Base-by-base conservation (phyloP, 1,140 invertebrate species). In the Lamellibrachia luymesi region DNA sequence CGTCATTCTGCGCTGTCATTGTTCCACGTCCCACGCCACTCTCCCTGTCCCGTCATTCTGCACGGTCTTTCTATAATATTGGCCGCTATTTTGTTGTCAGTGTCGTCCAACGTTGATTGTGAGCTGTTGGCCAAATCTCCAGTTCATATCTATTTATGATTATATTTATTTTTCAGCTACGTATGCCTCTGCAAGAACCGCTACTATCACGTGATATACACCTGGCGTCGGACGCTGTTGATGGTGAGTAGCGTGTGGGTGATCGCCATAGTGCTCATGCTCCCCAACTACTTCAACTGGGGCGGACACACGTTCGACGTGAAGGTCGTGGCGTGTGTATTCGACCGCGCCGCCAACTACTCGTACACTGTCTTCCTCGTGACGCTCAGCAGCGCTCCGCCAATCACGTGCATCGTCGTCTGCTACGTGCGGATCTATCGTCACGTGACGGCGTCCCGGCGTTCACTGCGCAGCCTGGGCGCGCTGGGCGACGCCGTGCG, bases 271-370 rank as follows among this genome's bases (percentile, higher is more conserved):
- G 64, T 95, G 8, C 94, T 95, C 5, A 95, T 96, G 92, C 94
- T 95, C 91, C 95, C 95, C 2, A 96, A 96, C 94, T 95, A 95
- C 92, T 25, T 95, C 13, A 95, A 95, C 4, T 96, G 95, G 95
- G 95, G 95, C 1, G 95, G 93, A 51, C 95, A 96, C 93, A 93
- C 92, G 50, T 96, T 95, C 92, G 95, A 96, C 93, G 17, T 93
- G 64, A 95, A 96, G 92, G 93, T 93, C 94, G 95, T 91, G 94
- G 91, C 95, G 90, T 96, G 96, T 92, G 94, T 95, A 50, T 96
- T 95, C 95, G 95, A 96, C 93, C 92, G 95, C n/a, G 95, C 95
- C 0, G 94, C 94, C 13, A 95, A 94, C 92, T 93, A 95, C 89
- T 94, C 94, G 49, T 96, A 95, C 94, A 95, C 95, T 2, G 91